Evolutionary conservation across 2,113 vertebrate genomes (phyloP).

Genomic region (Pogona vitticeps): DNA sequence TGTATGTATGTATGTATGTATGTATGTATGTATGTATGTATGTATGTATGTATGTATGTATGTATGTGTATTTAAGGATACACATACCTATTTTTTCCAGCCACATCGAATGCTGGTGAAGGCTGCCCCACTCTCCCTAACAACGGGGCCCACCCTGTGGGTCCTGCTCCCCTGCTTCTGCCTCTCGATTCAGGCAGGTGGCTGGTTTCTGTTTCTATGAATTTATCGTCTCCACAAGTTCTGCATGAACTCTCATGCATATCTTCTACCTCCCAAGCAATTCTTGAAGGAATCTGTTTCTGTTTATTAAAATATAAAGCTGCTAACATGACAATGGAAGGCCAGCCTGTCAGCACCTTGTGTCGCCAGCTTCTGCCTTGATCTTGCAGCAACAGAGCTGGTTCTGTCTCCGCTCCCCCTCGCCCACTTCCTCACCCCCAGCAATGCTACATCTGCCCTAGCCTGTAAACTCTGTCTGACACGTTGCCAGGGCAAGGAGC

Average conservation of each 20-base stretch:
- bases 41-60: too few relatives aligned
- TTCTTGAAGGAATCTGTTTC: background rate
- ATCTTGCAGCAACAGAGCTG: background rate
- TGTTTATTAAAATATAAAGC: background rate
- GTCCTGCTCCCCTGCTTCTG: background rate
- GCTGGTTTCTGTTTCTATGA: background rate
- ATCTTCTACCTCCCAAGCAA: too few relatives aligned
- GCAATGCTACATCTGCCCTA: background rate
- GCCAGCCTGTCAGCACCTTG: background rate
- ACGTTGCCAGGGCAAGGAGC: background rate
- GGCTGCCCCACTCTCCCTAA: background rate
- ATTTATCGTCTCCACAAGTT: background rate
- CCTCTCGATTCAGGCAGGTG: background rate
- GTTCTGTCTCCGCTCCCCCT: background rate
- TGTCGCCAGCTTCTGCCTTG: background rate
- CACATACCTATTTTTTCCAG: too few relatives aligned
- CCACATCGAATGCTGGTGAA: too few relatives aligned
- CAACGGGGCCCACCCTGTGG: too few relatives aligned
- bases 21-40: too few relatives aligned
- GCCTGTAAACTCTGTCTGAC: background rate
- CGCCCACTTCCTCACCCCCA: background rate
- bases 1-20: too few relatives aligned
- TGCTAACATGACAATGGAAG: background rate
- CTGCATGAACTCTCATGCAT: background rate
- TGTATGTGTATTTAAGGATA: too few relatives aligned